These are phyloP conservation scores for Mastacembelus armatus DNA, from an alignment of 2,797 vertebrate genomes.

Conservation along the genomic window DNA sequence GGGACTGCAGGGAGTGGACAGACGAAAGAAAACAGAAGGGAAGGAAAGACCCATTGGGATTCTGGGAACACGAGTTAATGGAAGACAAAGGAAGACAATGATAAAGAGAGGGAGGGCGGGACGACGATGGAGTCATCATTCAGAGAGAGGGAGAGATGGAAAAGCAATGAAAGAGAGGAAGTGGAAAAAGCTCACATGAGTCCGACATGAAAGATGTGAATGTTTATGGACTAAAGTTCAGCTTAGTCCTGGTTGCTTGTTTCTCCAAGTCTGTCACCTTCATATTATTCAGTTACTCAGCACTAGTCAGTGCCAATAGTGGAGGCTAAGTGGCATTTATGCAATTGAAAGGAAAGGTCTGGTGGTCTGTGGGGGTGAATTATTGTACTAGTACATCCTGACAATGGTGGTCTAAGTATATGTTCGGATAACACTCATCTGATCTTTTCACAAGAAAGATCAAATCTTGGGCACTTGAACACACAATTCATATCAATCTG, in stretches of 20 bases:
- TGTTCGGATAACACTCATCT: too few species aligned
- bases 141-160: neutral
- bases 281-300: neutral
- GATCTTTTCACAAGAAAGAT: too few species aligned
- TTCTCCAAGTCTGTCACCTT: neutral
- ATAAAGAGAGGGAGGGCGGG: neutral
- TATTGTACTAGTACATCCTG: neutral
- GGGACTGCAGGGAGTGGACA: constrained; percentile 49
- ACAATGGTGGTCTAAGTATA: too few species aligned
- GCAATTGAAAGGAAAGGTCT: neutral
- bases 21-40: constrained; percentile 28
- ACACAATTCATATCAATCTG: too few species aligned
- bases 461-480: too few species aligned
- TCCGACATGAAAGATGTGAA: neutral
- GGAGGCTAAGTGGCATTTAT: constrained; percentile 8
- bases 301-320: constrained; percentile 3
- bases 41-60: constrained; percentile 21
- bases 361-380: neutral
- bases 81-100: constrained; percentile 21
- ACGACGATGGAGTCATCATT: constrained; percentile 40
- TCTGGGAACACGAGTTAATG: constrained; percentile 39
- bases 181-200: neutral
- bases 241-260: constrained; percentile 3
- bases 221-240: neutral
- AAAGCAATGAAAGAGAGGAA: neutral